Percentiles rank a stretch among this genome's conserved stretches.
These are phyloP conservation scores for Phrynocephalus guinanensis DNA, from an alignment of 2,797 vertebrate genomes.

Conservation along the genomic window DNA sequence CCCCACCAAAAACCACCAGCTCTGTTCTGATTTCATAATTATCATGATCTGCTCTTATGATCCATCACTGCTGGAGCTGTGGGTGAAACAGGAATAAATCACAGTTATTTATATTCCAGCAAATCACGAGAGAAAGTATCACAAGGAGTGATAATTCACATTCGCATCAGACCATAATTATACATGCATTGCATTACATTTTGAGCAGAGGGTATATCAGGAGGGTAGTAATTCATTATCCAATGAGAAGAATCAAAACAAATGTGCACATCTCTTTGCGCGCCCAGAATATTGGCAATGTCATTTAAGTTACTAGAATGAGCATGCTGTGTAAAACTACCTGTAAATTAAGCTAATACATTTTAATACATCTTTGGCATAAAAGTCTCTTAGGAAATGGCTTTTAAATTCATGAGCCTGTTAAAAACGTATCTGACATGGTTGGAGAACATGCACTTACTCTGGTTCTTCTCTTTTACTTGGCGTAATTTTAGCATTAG, in stretches of 20 bases:
- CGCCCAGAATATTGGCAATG: slow-evolving; percentile 39
- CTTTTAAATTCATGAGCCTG: slow-evolving; percentile 54
- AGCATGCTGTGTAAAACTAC: slow-evolving; percentile 28
- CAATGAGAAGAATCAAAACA: slow-evolving; percentile 59
- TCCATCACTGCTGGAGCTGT: slow-evolving; percentile 74
- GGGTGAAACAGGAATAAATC: slow-evolving; percentile 76
- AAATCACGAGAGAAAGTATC: slow-evolving; percentile 74
- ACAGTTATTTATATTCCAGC: slow-evolving; percentile 77
- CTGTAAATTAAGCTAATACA: slow-evolving; percentile 51
- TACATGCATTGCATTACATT: slow-evolving; percentile 58
- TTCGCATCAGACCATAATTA: slow-evolving; percentile 73
- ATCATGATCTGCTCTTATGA: slow-evolving; percentile 79
- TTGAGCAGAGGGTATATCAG: slow-evolving; percentile 63
- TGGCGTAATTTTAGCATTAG: neutral
- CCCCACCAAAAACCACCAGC: slow-evolving; percentile 7
- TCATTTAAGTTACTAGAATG: slow-evolving; percentile 43
- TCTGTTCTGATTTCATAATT: slow-evolving; percentile 76
- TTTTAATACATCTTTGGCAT: slow-evolving; percentile 48
- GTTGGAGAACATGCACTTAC: slow-evolving; percentile 35
- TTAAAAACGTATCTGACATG: slow-evolving; percentile 19
- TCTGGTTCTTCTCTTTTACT: slow-evolving; percentile 16
- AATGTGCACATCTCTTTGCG: slow-evolving; percentile 34
- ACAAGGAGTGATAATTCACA: slow-evolving; percentile 71
- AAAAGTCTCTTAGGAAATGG: slow-evolving; percentile 51
- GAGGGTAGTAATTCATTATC: slow-evolving; percentile 62